phyloP scores from a whole-genome alignment of 2,113 vertebrate genomes.

The Poeciliopsis occidentalis region DNA sequence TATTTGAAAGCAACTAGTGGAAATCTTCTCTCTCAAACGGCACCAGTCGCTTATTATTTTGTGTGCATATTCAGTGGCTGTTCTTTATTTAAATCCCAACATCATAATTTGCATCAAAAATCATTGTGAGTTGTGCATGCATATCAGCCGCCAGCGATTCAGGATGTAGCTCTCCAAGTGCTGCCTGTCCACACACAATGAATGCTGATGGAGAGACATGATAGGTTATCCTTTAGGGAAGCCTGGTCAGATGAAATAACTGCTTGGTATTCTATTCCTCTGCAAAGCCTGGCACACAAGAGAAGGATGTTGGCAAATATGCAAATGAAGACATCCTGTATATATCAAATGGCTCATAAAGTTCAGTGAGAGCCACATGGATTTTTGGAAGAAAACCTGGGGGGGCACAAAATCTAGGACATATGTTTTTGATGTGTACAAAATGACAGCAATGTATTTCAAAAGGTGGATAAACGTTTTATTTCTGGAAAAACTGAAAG shows the following conservation, averaged over 20 bases:
- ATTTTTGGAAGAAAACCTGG: slow-evolving; percentile 2
- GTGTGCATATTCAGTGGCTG: slow-evolving; percentile 24
- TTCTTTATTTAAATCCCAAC: slow-evolving; percentile 33
- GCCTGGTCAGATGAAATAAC: slow-evolving; percentile 58
- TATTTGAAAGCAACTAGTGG: slow-evolving; percentile 20
- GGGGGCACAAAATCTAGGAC: not conserved
- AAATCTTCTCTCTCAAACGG: slow-evolving; percentile 14
- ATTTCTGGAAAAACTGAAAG: too few relatives aligned
- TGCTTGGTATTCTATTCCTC: slow-evolving; percentile 69
- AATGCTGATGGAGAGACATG: slow-evolving; percentile 65
- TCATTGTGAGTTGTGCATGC: slow-evolving; percentile 21
- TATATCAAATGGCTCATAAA: slow-evolving; percentile 44
- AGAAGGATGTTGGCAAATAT: slow-evolving; percentile 60
- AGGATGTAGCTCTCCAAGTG: slow-evolving; percentile 39
- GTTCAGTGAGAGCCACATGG: slow-evolving; percentile 31
- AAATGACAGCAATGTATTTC: too few relatives aligned
- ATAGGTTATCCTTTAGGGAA: slow-evolving; percentile 61
- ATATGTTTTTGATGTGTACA: not conserved
- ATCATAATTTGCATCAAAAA: slow-evolving; percentile 55
- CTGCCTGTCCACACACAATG: slow-evolving; percentile 57
- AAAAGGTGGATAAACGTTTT: too few relatives aligned
- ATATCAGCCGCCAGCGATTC: slow-evolving; percentile 26
- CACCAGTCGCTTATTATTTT: not conserved
- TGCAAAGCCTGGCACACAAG: slow-evolving; percentile 59
- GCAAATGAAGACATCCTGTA: slow-evolving; percentile 58